These are phyloP conservation scores for Odocoileus virginianus DNA, from an alignment of 2,113 vertebrate species.

Conservation along the genomic window DNA sequence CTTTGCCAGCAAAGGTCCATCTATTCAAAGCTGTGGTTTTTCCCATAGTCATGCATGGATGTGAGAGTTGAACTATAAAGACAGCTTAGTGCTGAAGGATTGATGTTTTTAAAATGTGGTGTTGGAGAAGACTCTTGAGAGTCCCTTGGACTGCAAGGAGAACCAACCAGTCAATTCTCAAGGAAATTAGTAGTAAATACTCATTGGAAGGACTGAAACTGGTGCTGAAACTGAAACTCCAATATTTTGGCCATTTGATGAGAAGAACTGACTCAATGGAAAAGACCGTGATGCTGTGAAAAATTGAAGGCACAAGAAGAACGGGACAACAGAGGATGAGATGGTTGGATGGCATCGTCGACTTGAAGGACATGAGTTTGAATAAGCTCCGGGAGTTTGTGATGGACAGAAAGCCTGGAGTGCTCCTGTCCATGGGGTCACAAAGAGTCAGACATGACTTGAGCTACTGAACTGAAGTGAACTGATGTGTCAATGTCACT, in stretches of 20 bases:
- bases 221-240: not conserved
- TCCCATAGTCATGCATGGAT: not conserved
- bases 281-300: not conserved
- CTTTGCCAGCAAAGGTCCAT: not conserved
- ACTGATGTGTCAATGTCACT: not conserved
- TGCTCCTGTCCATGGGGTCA: not conserved
- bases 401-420: not conserved
- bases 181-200: not conserved
- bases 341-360: rapidly evolving
- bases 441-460: not conserved
- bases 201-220: not conserved
- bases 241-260: not conserved
- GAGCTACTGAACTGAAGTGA: not conserved
- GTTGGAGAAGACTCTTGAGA: not conserved
- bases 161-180: not conserved
- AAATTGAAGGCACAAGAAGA: not conserved
- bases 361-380: not conserved
- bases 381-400: rapidly evolving
- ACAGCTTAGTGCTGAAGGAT: not conserved
- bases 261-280: not conserved
- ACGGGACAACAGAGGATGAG: not conserved
- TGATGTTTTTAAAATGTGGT: not conserved
- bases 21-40: not conserved
- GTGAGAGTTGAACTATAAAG: not conserved
- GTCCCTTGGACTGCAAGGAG: not conserved